Conservation (phyloP, 2,797 vertebrate species). For the Arvicola amphibius region DNA sequence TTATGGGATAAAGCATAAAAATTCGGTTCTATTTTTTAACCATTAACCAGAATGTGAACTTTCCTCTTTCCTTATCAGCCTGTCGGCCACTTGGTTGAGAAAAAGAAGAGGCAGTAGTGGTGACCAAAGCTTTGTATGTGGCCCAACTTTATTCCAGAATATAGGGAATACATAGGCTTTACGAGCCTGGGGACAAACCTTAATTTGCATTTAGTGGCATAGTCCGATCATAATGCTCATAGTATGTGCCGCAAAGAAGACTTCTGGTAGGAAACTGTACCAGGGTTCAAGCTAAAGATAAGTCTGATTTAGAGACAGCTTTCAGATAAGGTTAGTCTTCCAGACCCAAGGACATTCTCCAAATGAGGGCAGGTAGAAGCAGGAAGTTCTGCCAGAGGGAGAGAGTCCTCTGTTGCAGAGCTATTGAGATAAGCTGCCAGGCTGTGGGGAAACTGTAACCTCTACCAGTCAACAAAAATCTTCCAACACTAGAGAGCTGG, state of each 20-base stretch:
- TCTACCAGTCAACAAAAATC: neutral
- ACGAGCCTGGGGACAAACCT: neutral
- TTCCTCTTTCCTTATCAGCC: neutral
- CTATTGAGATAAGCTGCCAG: neutral
- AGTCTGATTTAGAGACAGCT: neutral
- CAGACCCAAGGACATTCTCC: neutral
- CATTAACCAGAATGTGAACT: neutral
- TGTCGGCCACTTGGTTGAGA: neutral
- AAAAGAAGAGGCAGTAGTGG: neutral
- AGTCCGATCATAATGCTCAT: neutral
- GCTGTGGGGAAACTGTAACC: neutral
- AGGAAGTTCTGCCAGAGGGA: neutral
- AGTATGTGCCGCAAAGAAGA: neutral
- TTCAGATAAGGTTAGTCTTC: neutral
- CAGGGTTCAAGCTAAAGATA: neutral
- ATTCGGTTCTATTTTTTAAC: neutral
- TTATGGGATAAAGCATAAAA: conserved; percentile 37
- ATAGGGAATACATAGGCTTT: neutral
- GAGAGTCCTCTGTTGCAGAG: neutral
- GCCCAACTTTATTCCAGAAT: neutral
- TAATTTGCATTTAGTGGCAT: neutral
- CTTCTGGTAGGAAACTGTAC: neutral
- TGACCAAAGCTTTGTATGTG: neutral
- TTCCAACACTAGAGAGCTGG: neutral
- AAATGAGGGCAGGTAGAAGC: neutral